Conservation (phyloP, 2,888 invertebrate species). For the Gymnocheta viridis region DNA sequence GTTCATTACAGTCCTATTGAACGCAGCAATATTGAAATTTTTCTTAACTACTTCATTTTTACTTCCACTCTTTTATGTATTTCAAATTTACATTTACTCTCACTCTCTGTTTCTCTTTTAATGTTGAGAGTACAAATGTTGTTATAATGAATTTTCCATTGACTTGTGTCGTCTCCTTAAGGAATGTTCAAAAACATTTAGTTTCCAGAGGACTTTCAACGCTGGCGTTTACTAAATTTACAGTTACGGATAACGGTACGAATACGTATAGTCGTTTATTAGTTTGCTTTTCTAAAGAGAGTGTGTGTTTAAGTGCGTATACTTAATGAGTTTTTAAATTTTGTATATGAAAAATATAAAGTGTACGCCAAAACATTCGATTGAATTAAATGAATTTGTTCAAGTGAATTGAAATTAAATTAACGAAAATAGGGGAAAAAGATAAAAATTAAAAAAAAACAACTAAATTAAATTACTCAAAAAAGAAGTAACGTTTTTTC, state of each 20-base stretch:
- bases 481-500: background rate
- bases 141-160: background rate
- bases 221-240: background rate
- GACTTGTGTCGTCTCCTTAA: background rate
- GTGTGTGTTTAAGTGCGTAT: conserved; percentile 3
- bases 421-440: background rate
- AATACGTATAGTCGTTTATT: background rate
- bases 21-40: no score
- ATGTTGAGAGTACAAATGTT: background rate
- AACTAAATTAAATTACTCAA: background rate
- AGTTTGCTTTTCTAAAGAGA: background rate
- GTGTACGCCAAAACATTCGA: background rate
- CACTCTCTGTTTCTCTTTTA: background rate
- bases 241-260: background rate
- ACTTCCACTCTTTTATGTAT: background rate
- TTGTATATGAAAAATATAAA: background rate
- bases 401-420: background rate
- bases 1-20: no score
- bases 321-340: background rate
- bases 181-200: conserved; percentile 14
- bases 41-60: background rate
- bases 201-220: conserved; percentile 6
- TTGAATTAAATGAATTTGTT: background rate
- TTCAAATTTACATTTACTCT: background rate
- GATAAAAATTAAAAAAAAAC: background rate